Evolutionary conservation across 2,113 vertebrate genomes (phyloP), one percentile per base, ranked within the genome.

Genomic region (Entomyzon cyanotis): DNA sequence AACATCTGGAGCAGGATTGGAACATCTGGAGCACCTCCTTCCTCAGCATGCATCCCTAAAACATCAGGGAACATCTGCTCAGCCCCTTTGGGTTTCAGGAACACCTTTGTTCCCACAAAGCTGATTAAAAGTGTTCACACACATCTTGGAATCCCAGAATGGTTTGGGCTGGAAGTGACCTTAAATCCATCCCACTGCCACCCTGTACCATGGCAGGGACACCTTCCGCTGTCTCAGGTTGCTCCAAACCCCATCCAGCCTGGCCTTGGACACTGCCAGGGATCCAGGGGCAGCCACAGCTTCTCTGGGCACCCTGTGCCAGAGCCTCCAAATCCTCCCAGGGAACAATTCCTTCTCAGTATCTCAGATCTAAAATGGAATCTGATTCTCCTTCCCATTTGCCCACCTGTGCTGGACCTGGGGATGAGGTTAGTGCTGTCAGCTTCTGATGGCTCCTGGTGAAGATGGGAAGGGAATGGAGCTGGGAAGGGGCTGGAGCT

Each of bases 361-460:
- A 4, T 24, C 41, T 11, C 20, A 56, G 27, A 20, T 37, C 50
- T n/a, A 25, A 10, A 6, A 10, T 20, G 33, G 50, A 33, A 46
- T 56, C 41, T 12, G 33, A 31, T 67, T 67, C 16, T 12, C 39
- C 39, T 79, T 41, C 76, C 60, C 76, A 7, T 11, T 27, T 31
- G 52, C 52, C 17, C 37, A 17, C 30, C 37, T 42, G 47, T 17
- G 60, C 76, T 9, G 76, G 18, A 3, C 76, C 39, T 42, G 25
- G 49, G 49, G 7, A 16, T 35, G 37, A 41, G 24, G 1, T 44
- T 4, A 1, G 62, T 46, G 62, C 31, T 14, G 22, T 50, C 6
- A 1, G 37, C 19, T 46, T 44, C 24, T 2, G 2, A 1, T 0
- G 0, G 31, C 49, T 64, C 49, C 60, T 53, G 77, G 24, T 2